Evolutionary conservation across 2,888 invertebrate genomes (phyloP).

Genomic region (Drosophila diplacantha): DNA sequence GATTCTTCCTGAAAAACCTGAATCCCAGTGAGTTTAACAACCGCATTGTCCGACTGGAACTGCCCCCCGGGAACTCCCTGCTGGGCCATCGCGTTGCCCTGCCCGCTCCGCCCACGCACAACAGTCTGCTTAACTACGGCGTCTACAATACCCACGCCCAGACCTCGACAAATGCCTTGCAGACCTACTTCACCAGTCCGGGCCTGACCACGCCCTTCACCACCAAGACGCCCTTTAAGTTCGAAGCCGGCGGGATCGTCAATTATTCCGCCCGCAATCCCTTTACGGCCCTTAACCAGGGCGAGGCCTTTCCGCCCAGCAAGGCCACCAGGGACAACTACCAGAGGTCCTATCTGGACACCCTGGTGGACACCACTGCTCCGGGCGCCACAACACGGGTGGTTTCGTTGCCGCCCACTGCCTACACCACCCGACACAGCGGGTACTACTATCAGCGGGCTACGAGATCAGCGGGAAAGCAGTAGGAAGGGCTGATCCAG

Average conservation of each 20-base stretch:
- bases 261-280: slow-evolving; percentile 73
- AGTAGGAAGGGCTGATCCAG: slow-evolving; percentile 4
- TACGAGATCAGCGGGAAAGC: slow-evolving; percentile 21
- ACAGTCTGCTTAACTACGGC: slow-evolving; percentile 47
- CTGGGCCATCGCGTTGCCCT: slow-evolving; percentile 39
- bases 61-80: slow-evolving; percentile 41
- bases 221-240: slow-evolving; percentile 69
- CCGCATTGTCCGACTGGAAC: slow-evolving; percentile 82
- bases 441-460: slow-evolving; percentile 55
- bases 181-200: slow-evolving; percentile 66
- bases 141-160: slow-evolving; percentile 42
- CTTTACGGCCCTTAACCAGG: slow-evolving; percentile 75
- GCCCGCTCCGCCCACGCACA: slow-evolving; percentile 39
- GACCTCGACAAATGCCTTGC: slow-evolving; percentile 41
- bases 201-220: slow-evolving; percentile 45
- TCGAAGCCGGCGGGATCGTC: slow-evolving; percentile 63
- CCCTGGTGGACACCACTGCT: slow-evolving; percentile 48
- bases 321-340: slow-evolving; percentile 65
- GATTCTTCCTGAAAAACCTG: slow-evolving; percentile 85
- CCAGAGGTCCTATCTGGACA: slow-evolving; percentile 72
- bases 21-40: slow-evolving; percentile 85
- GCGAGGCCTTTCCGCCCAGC: slow-evolving; percentile 74
- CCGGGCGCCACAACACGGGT: slow-evolving; percentile 32
- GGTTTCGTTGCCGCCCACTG: slow-evolving; percentile 25
- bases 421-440: slow-evolving; percentile 34